These are phyloP conservation scores for Nansenia antarctica DNA, from an alignment of 2,113 vertebrate species.

Conservation along the genomic window DNA sequence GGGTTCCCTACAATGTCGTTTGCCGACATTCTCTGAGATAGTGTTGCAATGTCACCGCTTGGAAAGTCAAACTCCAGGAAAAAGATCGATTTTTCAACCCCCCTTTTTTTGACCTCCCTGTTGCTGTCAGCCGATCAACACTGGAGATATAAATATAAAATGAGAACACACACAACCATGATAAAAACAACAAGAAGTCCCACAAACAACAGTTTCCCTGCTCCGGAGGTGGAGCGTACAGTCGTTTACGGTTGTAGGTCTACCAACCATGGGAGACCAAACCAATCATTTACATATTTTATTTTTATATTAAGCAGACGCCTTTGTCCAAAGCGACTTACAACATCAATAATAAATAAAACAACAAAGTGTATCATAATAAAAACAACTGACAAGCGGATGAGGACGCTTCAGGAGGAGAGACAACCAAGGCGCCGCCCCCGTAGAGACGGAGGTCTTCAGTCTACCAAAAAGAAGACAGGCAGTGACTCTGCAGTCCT, in stretches of 20 bases:
- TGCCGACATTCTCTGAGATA: background rate
- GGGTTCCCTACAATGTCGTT: background rate
- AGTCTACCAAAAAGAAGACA: no score
- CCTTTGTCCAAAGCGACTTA: no score
- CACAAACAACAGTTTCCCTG: background rate
- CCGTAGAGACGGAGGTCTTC: no score
- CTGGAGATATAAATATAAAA: background rate
- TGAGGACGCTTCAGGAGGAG: no score
- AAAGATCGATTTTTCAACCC: background rate
- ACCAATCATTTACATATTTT: no score
- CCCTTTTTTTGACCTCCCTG: conserved; percentile 19
- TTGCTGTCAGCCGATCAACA: background rate
- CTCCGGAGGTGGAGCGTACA: background rate
- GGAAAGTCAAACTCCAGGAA: background rate
- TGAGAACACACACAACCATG: background rate
- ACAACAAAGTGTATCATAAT: no score
- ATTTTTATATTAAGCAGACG: no score
- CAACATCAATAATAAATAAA: no score
- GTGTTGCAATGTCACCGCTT: background rate
- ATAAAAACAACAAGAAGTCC: background rate
- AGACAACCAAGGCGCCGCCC: no score
- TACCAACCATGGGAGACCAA: background rate
- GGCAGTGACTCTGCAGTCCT: no score
- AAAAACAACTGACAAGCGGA: no score
- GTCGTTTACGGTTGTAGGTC: background rate